Evolutionary conservation across 2,888 invertebrate species (phyloP), one percentile per base, ranked within the genome.

Genomic region (Petrophora chlorosata): DNA sequence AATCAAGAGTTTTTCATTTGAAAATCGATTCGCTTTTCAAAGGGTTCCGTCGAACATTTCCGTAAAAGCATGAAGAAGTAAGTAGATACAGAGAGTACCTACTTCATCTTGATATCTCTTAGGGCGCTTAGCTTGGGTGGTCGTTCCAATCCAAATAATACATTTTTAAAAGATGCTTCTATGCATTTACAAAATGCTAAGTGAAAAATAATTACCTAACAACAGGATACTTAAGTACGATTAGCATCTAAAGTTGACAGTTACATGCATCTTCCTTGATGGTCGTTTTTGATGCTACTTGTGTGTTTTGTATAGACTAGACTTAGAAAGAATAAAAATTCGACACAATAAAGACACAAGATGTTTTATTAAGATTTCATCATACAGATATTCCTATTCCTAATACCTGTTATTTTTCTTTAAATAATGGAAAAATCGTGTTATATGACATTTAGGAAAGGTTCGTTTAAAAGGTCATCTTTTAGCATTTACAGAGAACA

Each of bases 41-140:
- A 14, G 58, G 69, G 66, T 73, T 77, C 79, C 59, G 79, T 65
- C 64, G 12, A 44, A 47, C n/a, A n/a, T n/a, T n/a, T n/a, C n/a
- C n/a, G n/a, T n/a, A n/a, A n/a, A n/a, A n/a, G n/a, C n/a, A n/a
- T n/a, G n/a, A n/a, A n/a, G n/a, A n/a, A n/a, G n/a, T n/a, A n/a
- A n/a, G n/a, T n/a, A n/a, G n/a, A n/a, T n/a, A n/a, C n/a, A n/a
- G n/a, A n/a, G n/a, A n/a, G n/a, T n/a, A n/a, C n/a, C n/a, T n/a
- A 42, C 41, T 41, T 39, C 26, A 36, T n/a, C 16, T 15, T n/a
- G 14, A 16, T 12, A 8, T 7, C 12, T 30, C n/a, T 5, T 5
- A 19, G n/a, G n/a, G n/a, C n/a, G n/a, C 25, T 14, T 28, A 1
- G 14, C 22, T 23, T 23, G 22, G 28, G 15, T 23, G 15, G 10